These are phyloP conservation scores for Eriocheir sinensis DNA, from an alignment of 1,140 invertebrate species.

Conservation along the genomic window DNA sequence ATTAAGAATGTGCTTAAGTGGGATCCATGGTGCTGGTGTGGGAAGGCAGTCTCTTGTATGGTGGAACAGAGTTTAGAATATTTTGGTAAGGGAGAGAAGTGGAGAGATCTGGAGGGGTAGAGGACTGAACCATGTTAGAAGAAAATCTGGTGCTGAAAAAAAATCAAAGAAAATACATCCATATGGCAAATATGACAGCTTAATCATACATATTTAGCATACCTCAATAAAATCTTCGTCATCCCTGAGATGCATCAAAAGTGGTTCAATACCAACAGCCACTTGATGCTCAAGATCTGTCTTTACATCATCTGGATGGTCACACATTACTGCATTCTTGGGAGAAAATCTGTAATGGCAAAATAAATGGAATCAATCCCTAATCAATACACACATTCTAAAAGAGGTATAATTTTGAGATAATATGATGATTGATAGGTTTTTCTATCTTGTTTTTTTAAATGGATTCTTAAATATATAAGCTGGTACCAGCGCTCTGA, in stretches of 20 bases:
- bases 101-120: no score
- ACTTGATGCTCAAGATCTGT: slow-evolving; percentile 49
- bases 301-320: slow-evolving; percentile 41
- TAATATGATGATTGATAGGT: not conserved
- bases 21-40: no score
- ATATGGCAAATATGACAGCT: not conserved
- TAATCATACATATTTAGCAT: not conserved
- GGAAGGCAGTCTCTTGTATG: no score
- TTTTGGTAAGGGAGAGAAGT: no score
- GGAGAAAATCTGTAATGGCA: slow-evolving; percentile 51
- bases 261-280: slow-evolving; percentile 50
- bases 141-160: no score
- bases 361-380: slow-evolving; percentile 3
- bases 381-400: not conserved
- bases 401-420: not conserved
- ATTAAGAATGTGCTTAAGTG: no score
- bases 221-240: slow-evolving; percentile 66
- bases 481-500: no score
- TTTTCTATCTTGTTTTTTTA: no score
- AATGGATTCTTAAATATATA: no score
- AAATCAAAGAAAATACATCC: not conserved
- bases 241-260: slow-evolving; percentile 50
- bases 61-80: no score
- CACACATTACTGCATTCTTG: slow-evolving; percentile 30
- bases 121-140: no score